Evolutionary conservation across 1,140 invertebrate species (phyloP), one percentile per base, ranked within the genome.

Genomic region (Diabrotica virgifera): DNA sequence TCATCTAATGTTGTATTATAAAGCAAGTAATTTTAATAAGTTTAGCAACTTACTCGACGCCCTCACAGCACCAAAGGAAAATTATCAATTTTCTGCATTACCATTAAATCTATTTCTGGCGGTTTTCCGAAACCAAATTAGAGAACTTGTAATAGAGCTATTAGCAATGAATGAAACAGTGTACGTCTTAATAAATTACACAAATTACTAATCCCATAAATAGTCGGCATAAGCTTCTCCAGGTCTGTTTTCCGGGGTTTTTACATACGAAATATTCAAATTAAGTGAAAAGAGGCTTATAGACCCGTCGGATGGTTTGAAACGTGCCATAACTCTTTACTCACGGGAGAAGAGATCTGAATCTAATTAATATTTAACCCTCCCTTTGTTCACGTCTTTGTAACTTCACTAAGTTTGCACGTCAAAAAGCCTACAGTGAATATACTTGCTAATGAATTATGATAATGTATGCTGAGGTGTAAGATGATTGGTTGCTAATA

Each of bases 301-400:
- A 46, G 40, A 46, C 40, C n/a, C n/a, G 40, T 46, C 40, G 40
- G 40, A 46, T 46, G 40, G 40, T 46, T 46, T 46, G 40, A 46
- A 6, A 46, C n/a, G 40, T 46, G 40, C 40, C 40, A 46, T 46
- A 46, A 10, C 40, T 46, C 40, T 46, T 46, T 46, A 46, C 8
- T 46, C 40, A n/a, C 8, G 40, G n/a, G 40, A 46, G n/a, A 8
- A 46, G 40, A 46, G n/a, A 46, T 46, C n/a, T 6, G 5, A 6
- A 46, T 46, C 40, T 46, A 46, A 46, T 46, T 46, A 46, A 46
- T 46, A 46, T 46, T 46, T 46, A 46, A 46, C 40, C 40, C 40
- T 46, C n/a, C 40, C 40, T 46, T 46, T 46, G 40, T 46, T 46
- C 40, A 46, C n/a, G 40, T 46, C 40, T 46, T 46, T 46, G n/a